Base-by-base conservation (phyloP, 1,140 invertebrate genomes). In the Pinna nobilis region DNA sequence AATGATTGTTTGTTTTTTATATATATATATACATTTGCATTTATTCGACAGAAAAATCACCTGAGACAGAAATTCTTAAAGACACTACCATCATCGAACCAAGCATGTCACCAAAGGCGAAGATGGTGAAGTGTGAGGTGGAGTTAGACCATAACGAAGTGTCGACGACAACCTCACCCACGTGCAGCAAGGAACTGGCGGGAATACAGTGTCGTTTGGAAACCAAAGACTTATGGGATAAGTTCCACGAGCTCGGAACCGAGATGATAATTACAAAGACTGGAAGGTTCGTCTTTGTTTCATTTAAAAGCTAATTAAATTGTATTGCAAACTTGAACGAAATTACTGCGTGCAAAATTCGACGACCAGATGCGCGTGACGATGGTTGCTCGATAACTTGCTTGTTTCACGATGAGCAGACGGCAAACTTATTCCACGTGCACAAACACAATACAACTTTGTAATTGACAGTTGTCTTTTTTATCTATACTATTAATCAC, bases 231-330 rank as follows among this genome's bases (percentile, higher is more conserved):
- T 92, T 99, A 73, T 99, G 98, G 98, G 96, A 98, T 90, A 98
- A 98, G 91, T 99, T 99, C 88, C 96, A 98, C 91, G 97, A 98
- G 88, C 92, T 99, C 61, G 97, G 97, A 83, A 99, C 98, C 68
- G 98, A 99, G 76, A 99, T 99, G 98, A 98, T 99, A 89, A 99
- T 99, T 92, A 99, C 98, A 78, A 99, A 99, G 90, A 98, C 97
- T 89, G 98, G 98, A 91, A 94, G 98, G 97, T 99, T 92, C 94
- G 95, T 60, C 9, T 4, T 37, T 30, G 33, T 41, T 35, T 6
- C 11, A 63, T n/a, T 9, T 44, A n/a, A n/a, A n/a, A n/a, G n/a
- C n/a, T n/a, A n/a, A n/a, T n/a, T n/a, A n/a, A n/a, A n/a, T n/a
- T n/a, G n/a, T n/a, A n/a, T n/a, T n/a, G n/a, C n/a, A n/a, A n/a